These are phyloP conservation scores for Denticeps clupeoides DNA, from an alignment of 2,797 vertebrate genomes.

Conservation along the genomic window DNA sequence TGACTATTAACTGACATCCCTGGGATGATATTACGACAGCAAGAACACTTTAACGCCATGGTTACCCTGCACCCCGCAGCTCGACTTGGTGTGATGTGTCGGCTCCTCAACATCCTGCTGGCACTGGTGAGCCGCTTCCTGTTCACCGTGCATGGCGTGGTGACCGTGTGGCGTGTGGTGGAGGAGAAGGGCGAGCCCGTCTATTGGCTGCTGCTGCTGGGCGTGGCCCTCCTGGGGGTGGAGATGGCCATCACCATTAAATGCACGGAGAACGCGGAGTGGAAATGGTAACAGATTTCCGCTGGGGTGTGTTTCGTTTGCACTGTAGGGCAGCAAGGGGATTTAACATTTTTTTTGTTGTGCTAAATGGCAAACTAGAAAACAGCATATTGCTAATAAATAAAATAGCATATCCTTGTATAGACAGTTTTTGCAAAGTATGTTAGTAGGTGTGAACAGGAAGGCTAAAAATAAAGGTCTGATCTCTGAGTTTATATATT, in stretches of 20 bases:
- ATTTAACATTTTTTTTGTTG: no score
- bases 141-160: slow-evolving; percentile 51
- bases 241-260: slow-evolving; percentile 60
- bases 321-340: no score
- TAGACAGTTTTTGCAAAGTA: no score
- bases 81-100: slow-evolving; percentile 37
- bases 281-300: slow-evolving; percentile 74
- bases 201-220: slow-evolving; percentile 57
- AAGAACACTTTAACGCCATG: not conserved
- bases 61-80: not conserved
- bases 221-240: slow-evolving; percentile 52
- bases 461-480: no score
- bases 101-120: slow-evolving; percentile 43
- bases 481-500: no score
- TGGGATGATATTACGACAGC: not conserved
- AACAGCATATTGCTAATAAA: no score
- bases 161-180: slow-evolving; percentile 56
- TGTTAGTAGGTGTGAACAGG: no score
- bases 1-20: no score
- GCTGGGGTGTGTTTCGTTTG: no score
- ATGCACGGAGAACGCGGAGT: slow-evolving; percentile 57
- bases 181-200: slow-evolving; percentile 36
- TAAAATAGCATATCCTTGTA: no score
- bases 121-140: slow-evolving; percentile 59
- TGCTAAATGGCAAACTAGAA: no score